phyloP scores from a whole-genome alignment of 2,888 invertebrate genomes.

The Horisme vitalbata region DNA sequence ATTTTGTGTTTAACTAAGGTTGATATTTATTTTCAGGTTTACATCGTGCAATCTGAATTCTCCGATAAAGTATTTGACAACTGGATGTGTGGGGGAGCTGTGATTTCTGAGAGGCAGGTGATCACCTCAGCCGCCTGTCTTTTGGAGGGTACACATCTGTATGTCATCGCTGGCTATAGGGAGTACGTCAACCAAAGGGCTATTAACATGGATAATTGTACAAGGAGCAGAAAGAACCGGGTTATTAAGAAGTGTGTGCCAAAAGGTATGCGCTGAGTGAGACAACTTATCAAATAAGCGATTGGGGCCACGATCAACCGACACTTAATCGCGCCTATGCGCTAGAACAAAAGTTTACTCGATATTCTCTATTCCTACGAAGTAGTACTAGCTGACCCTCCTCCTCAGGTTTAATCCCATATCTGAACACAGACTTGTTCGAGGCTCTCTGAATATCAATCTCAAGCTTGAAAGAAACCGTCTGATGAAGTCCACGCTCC shows the following conservation, averaged over 20 bases:
- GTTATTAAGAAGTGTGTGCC: conserved; percentile 40
- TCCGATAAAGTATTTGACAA: conserved; percentile 3
- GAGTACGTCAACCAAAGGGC: conserved; percentile 29
- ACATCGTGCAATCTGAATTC: conserved; percentile 14
- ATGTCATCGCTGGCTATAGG: conserved; percentile 40
- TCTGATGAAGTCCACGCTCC: no score
- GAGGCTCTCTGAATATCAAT: no score
- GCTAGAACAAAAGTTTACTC: no score
- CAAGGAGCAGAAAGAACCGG: conserved; percentile 30
- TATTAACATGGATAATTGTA: conserved; percentile 32
- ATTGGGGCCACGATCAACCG: no score
- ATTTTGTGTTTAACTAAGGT: no score
- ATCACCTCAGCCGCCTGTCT: conserved; percentile 37
- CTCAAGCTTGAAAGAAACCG: no score
- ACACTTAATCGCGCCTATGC: no score
- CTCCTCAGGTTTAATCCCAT: no score
- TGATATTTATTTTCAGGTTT: conserved; percentile 10
- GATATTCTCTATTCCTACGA: no score
- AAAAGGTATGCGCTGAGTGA: conserved; percentile 28
- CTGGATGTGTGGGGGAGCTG: conserved; percentile 21
- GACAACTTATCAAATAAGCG: no score
- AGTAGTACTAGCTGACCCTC: no score
- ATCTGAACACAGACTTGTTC: no score
- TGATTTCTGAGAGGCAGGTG: conserved; percentile 10
- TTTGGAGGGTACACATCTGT: conserved; percentile 28